phyloP scores from a whole-genome alignment of 2,113 vertebrate species.

The Candoia aspera region DNA sequence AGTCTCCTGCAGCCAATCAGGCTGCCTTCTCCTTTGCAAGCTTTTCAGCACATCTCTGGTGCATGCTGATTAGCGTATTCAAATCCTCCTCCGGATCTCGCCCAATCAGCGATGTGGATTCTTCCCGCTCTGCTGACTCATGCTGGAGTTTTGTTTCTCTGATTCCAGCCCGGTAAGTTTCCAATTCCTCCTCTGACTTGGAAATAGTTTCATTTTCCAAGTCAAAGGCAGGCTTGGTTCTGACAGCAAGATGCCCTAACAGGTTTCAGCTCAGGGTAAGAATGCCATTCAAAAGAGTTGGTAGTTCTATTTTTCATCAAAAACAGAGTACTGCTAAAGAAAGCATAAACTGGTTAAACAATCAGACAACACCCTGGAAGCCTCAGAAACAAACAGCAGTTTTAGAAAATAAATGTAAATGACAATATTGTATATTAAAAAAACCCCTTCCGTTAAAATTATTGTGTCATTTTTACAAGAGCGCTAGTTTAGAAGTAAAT shows the following conservation, averaged over 20 bases:
- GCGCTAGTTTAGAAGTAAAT: conserved; percentile 69
- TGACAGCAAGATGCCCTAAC: neutral
- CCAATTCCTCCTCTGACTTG: too few relatives aligned
- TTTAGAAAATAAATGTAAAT: conserved; percentile 59
- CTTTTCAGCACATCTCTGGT: too few relatives aligned
- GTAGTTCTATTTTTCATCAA: conserved; percentile 27
- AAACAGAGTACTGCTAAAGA: conserved; percentile 33
- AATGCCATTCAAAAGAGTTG: conserved; percentile 6
- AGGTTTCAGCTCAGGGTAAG: neutral
- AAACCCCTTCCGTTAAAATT: conserved; percentile 40
- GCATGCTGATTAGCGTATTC: too few relatives aligned
- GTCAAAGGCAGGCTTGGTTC: too few relatives aligned
- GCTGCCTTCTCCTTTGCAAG: too few relatives aligned
- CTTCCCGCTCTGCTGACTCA: too few relatives aligned
- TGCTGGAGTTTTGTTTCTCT: too few relatives aligned
- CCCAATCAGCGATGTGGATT: too few relatives aligned
- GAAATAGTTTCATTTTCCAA: too few relatives aligned
- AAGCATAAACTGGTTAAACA: conserved; percentile 32
- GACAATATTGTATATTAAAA: conserved; percentile 11
- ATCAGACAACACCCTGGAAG: conserved; percentile 28
- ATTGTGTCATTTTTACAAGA: conserved; percentile 44
- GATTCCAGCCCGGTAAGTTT: too few relatives aligned
- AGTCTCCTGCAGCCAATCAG: too few relatives aligned
- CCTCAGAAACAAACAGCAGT: conserved; percentile 47
- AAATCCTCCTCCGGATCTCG: too few relatives aligned